phyloP scores from a whole-genome alignment of 2,113 vertebrate genomes.

The Ia io region DNA sequence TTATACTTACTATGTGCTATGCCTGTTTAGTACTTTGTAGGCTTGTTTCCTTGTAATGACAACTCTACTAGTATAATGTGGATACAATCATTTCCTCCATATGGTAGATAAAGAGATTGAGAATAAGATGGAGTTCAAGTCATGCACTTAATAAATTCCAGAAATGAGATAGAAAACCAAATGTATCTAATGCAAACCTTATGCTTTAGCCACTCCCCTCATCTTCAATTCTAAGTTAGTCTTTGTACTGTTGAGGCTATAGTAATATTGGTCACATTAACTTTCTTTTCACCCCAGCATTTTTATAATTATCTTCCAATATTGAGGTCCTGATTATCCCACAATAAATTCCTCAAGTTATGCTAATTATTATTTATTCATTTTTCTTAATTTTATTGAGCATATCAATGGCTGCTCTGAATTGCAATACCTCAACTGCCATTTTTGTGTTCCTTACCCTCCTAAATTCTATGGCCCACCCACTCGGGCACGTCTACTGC shows the following conservation, averaged over 20 bases:
- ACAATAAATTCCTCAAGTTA: neutral
- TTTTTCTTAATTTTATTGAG: neutral
- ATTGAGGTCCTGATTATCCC: neutral
- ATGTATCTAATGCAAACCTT: neutral
- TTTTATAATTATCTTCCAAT: neutral
- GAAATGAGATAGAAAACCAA: neutral
- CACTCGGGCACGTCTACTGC: neutral
- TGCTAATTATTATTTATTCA: neutral
- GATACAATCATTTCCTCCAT: neutral
- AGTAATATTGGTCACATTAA: neutral
- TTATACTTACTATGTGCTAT: neutral
- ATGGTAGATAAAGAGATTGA: neutral
- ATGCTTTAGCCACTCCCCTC: neutral
- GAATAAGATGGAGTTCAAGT: neutral
- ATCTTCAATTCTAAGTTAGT: neutral
- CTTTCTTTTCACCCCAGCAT: neutral
- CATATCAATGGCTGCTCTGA: neutral
- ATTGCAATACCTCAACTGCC: neutral
- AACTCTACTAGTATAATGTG: neutral
- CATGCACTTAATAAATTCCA: neutral
- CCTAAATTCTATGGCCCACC: neutral
- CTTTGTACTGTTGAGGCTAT: neutral
- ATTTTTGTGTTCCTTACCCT: neutral
- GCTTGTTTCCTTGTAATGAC: neutral
- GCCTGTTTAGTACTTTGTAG: neutral